Evolutionary conservation across 1,140 invertebrate genomes (phyloP), one percentile per base, ranked within the genome.

Genomic region (Coelopa frigida): DNA sequence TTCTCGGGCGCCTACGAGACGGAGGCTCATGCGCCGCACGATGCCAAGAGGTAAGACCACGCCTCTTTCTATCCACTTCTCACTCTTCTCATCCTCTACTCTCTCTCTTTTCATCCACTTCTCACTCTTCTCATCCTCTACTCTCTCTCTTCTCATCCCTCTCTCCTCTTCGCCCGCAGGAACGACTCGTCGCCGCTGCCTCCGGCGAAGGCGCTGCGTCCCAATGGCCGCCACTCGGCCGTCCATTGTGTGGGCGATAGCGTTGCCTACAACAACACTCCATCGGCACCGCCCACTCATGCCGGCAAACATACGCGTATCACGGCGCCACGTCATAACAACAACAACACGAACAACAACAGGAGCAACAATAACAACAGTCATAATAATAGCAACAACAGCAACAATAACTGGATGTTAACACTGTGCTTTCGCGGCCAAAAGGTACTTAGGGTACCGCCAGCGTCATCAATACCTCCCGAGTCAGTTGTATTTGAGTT

Each of bases 401-500:
- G 41, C 23, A 23, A 32, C 15, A 23, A 33, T 44, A 68, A 54
- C 35, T 68, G 65, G 65, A 59, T 68, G 51, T 54, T 58, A 23
- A 44, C 41, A n/a, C 39, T 65, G 44, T 68, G 65, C 57, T 68
- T 65, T 45, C 60, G 60, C 53, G 59, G 63, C 55, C 59, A 68
- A 62, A 67, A 67, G 61, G 61, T 64, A 64, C 61, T 63, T 47
- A 63, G 60, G 56, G 65, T 65, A 61, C 65, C 60, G 54, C 56
- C 59, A 64, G 53, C 59, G 55, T 58, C 65, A 55, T 58, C 64
- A 54, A 60, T 66, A 55, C 64, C 61, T 55, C 64, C 64, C 55
- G 65, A 68, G 64, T 68, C 65, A 68, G 64, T 68, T 65, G 60
- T 68, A 61, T 68, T 68, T 68, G 64, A 68, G 57, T 63, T 68